Evolutionary conservation across 2,797 vertebrate genomes (phyloP), one percentile per base, ranked within the genome.

Genomic region (Coregonus sp.): DNA sequence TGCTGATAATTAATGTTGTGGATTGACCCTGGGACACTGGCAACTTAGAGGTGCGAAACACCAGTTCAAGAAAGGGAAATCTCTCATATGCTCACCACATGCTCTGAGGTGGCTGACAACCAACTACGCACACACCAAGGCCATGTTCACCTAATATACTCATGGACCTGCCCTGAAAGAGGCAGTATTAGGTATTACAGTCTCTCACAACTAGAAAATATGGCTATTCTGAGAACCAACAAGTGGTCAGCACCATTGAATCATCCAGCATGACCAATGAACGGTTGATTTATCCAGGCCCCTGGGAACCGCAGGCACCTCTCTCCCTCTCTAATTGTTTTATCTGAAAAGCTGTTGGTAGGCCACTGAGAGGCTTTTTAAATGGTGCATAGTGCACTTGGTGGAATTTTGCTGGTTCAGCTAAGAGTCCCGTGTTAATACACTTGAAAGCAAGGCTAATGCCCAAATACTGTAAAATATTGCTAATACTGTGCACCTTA

Each of bases 361-460:
- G 80, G 63, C 12, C 70, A 29, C 33, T 70, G 77, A 72, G 66
- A 66, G 78, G 73, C 71, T 80, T 85, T 71, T 83, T 78, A 87
- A 86, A 86, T 74, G 77, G 75, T 15, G 71, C 80, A 77, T 78
- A 73, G 75, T 71, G 54, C 83, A 78, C 78, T 73, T 65, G 33
- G 72, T 72, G 78, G 72, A 82, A 80, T 85, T 80, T 68, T 83
- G 81, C 86, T 88, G 76, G 9, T 86, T 90, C 87, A 88, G 83
- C 85, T 74, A 47, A 61, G 75, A 83, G 61, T 80, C 81, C 74
- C 51, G n/a, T 1, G 54, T 50, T 75, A 84, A 81, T 68, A 67
- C 9, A 1, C 70, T 80, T 4, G 0, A 81, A 84, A 82, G 50
- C 70, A 14, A 29, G 25, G 7, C 59, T 47, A 67, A 72, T 16